These are phyloP conservation scores for Lophius americanus DNA, from an alignment of 2,797 vertebrate genomes.

Conservation along the genomic window DNA sequence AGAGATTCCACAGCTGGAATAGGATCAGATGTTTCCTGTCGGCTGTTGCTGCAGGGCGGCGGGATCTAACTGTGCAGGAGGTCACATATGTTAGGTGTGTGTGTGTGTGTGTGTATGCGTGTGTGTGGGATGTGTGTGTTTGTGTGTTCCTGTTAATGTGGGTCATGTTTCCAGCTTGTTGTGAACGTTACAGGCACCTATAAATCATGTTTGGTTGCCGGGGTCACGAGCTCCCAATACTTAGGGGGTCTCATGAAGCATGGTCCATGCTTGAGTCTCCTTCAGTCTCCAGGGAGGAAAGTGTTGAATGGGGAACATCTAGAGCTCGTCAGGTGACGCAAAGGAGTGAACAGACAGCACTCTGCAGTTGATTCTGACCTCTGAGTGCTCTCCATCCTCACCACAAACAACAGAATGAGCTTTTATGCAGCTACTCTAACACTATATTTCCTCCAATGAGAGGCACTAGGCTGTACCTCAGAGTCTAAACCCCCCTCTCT, in stretches of 20 bases:
- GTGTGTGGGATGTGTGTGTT: conserved; percentile 10
- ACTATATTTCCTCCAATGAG: conserved; percentile 17
- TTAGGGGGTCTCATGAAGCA: conserved; percentile 27
- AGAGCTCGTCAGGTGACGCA: conserved; percentile 39
- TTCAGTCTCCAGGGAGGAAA: conserved; percentile 30
- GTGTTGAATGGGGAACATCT: conserved; percentile 37
- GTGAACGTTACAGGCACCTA: conserved; percentile 37
- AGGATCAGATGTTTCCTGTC: conserved; percentile 9
- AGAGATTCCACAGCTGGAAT: no score
- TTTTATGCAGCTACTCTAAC: conserved; percentile 33
- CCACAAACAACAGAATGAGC: conserved; percentile 24
- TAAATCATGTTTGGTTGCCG: conserved; percentile 53
- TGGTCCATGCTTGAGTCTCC: conserved; percentile 7
- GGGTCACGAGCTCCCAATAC: conserved; percentile 38
- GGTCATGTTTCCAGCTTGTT: conserved; percentile 35
- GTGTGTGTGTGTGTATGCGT: conserved; percentile 12
- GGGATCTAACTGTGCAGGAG: conserved; percentile 27
- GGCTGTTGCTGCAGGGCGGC: conserved; percentile 29
- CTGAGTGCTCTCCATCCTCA: conserved; percentile 23
- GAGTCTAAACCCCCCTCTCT: conserved; percentile 3
- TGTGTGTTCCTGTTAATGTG: conserved; percentile 24
- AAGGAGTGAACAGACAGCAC: conserved; percentile 19
- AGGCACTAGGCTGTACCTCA: neutral
- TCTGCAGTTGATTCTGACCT: conserved; percentile 55
- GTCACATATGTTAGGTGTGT: conserved; percentile 40